These are phyloP conservation scores for Petromus typicus DNA, from an alignment of 2,113 vertebrate species.

Conservation along the genomic window DNA sequence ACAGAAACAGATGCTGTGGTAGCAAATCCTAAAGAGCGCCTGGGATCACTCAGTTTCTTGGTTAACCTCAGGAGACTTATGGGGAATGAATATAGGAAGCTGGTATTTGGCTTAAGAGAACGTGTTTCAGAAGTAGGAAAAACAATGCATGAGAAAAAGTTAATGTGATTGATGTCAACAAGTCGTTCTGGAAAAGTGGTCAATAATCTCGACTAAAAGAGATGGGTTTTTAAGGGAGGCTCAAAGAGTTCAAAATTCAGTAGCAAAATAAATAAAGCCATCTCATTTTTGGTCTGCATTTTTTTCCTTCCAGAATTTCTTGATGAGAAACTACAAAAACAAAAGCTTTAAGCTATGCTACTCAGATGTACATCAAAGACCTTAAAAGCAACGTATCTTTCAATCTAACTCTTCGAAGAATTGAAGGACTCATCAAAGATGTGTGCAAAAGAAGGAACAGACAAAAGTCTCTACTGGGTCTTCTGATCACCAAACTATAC, in stretches of 20 bases:
- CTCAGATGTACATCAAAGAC: neutral
- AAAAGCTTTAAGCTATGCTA: neutral
- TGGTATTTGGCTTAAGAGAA: neutral
- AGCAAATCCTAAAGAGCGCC: neutral
- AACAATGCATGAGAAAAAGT: neutral
- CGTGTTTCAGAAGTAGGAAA: neutral
- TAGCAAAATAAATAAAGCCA: conserved; percentile 19
- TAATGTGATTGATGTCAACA: neutral
- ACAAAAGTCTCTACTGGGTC: neutral
- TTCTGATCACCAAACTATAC: conserved; percentile 22
- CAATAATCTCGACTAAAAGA: neutral
- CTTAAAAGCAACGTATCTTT: conserved; percentile 3
- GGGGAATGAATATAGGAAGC: neutral
- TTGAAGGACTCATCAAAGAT: conserved; percentile 10
- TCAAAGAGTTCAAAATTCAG: neutral
- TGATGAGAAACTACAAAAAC: neutral
- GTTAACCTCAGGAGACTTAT: neutral
- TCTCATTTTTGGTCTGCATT: neutral
- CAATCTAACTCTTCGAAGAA: conserved; percentile 1
- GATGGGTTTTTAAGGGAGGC: neutral
- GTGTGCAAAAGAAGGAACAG: neutral
- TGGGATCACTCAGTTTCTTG: neutral
- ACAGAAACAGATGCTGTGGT: neutral
- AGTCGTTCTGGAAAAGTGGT: neutral
- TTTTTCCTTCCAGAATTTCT: conserved; percentile 25